Evolutionary conservation across 2,888 invertebrate species (phyloP).

Genomic region (Amphiduros pacificus): DNA sequence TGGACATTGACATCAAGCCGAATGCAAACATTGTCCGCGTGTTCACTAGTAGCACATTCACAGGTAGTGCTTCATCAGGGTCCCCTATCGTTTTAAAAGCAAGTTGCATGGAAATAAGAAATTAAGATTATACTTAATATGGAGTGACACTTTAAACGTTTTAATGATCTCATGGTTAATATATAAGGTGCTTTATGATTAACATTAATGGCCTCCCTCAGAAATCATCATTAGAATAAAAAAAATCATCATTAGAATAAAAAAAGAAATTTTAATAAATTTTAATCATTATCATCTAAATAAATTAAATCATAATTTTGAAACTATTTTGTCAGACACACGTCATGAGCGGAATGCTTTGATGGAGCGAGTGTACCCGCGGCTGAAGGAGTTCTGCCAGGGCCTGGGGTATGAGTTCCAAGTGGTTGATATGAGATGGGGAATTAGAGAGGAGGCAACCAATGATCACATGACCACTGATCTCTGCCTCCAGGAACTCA

Average conservation of each 20-base stretch:
- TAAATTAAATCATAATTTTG: too few species aligned
- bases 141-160: too few species aligned
- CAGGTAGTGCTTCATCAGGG: slow-evolving; percentile 7
- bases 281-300: neutral
- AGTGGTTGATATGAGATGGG: slow-evolving; percentile 50
- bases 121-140: too few species aligned
- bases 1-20: too few species aligned
- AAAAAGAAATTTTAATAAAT: neutral
- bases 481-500: slow-evolving; percentile 47
- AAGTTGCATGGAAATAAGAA: too few species aligned
- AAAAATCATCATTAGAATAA: neutral
- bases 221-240: neutral
- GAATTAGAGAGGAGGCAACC: slow-evolving; percentile 47
- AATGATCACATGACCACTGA: slow-evolving; percentile 51
- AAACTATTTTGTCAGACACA: slow-evolving; percentile 38
- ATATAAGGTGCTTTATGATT: too few species aligned
- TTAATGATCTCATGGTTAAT: too few species aligned
- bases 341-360: slow-evolving; percentile 43
- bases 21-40: neutral
- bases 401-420: slow-evolving; percentile 51
- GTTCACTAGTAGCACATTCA: slow-evolving; percentile 8
- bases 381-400: slow-evolving; percentile 44
- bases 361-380: slow-evolving; percentile 48
- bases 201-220: neutral
- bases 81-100: too few species aligned